phyloP scores from a whole-genome alignment of 1,140 invertebrate species.

The Onthophagus taurus region DNA sequence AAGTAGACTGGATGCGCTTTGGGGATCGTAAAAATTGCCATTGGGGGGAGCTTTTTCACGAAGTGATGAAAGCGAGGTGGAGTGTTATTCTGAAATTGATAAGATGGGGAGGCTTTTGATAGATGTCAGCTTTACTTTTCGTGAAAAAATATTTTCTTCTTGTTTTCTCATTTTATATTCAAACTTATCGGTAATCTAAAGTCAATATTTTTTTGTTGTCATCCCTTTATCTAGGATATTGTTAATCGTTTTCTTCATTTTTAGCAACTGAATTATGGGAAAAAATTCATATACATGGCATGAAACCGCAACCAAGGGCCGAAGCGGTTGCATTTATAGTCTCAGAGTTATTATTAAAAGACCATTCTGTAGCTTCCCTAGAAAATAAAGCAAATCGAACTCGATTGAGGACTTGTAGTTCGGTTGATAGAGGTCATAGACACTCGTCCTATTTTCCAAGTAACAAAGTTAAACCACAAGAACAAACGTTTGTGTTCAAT shows the following conservation, averaged over 20 bases:
- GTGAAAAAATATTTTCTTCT: too few species aligned
- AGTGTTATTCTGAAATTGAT: not conserved
- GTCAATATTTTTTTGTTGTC: too few species aligned
- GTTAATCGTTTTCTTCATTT: slow-evolving; percentile 22
- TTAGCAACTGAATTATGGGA: slow-evolving; percentile 71
- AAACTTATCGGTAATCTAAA: too few species aligned
- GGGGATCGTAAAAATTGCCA: too few species aligned
- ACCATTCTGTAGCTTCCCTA: slow-evolving; percentile 23
- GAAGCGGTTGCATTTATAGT: slow-evolving; percentile 51
- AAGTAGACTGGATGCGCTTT: slow-evolving; percentile 29
- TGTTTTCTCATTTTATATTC: slow-evolving; percentile 2
- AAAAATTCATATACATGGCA: slow-evolving; percentile 53
- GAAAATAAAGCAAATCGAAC: slow-evolving; percentile 31
- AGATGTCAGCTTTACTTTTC: too few species aligned
- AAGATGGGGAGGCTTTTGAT: too few species aligned
- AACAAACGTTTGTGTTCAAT: slow-evolving; percentile 39
- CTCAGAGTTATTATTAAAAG: slow-evolving; percentile 45
- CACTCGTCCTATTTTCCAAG: slow-evolving; percentile 37
- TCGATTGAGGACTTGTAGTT: slow-evolving; percentile 30
- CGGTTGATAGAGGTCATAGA: slow-evolving; percentile 31
- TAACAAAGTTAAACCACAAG: slow-evolving; percentile 35
- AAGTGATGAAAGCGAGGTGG: not conserved
- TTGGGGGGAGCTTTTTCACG: too few species aligned
- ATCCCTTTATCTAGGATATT: too few species aligned
- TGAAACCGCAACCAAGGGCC: slow-evolving; percentile 61